Evolutionary conservation across 2,113 vertebrate species (phyloP), one percentile per base, ranked within the genome.

Genomic region (Murina feae): DNA sequence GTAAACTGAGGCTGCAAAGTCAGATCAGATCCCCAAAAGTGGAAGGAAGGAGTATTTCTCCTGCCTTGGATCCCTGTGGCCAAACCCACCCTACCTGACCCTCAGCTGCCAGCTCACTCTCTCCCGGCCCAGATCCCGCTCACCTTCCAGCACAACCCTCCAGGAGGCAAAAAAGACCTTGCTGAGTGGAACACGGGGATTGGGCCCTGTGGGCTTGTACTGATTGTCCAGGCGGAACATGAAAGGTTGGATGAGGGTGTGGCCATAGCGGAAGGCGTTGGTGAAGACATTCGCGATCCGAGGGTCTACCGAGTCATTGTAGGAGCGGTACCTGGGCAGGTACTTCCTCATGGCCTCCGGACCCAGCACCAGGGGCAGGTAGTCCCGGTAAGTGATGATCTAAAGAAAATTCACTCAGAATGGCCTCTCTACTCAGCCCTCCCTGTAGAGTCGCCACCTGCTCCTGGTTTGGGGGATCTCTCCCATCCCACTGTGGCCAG

Each of bases 301-400:
- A 2, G 99, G 98, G 96, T 99, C 98, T n/a, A 99, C 97, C 0
- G 97, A 97, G 1, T 98, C 97, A 0, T 98, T 93, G 96, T 99
- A 99, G 86, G 96, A 91, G 0, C 5, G 58, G 86, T 99, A 99
- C 3, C 0, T 35, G 12, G 98, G 98, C 1, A 99, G 96, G 20
- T 97, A 21, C 6, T 30, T 98, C 32, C 0, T 35, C 84, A 98
- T 97, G 2, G 85, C 97, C 0, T 1, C 20, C 25, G 69, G 93
- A 51, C 69, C 99, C 98, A 98, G 97, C 78, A 94, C 98, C 97
- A 97, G 98, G 0, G 98, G 98, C 95, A 99, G 96, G 90, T 99
- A 99, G 93, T 99, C 99, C 83, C 98, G 98, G 91, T 98, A 99
- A 85, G 99, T 99, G 96, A 99, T 98, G 89, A 99, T 95, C 99